Evolutionary conservation across 2,113 vertebrate species (phyloP).

Genomic region (Regulus satrapa): DNA sequence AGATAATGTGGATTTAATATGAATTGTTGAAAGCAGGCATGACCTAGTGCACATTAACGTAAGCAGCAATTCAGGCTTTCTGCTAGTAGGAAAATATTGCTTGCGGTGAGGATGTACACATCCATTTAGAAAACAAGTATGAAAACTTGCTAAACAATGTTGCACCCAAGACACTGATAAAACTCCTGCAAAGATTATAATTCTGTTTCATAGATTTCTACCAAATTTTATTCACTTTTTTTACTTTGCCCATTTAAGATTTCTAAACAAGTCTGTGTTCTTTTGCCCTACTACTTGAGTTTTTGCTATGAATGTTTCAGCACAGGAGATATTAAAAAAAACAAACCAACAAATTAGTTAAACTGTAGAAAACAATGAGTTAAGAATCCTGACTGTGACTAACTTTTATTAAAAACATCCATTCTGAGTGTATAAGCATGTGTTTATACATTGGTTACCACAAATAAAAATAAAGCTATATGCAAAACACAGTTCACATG

Average conservation of each 20-base stretch:
- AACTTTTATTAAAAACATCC: constrained; percentile 9
- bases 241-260: background rate
- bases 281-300: background rate
- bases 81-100: background rate
- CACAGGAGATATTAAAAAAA: background rate
- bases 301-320: background rate
- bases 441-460: background rate
- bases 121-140: background rate
- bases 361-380: background rate
- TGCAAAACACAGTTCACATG: background rate
- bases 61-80: background rate
- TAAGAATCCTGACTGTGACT: background rate
- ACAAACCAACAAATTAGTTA: background rate
- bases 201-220: background rate
- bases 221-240: background rate
- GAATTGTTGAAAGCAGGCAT: constrained; percentile 17
- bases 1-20: constrained; percentile 42
- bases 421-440: background rate
- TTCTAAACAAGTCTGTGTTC: background rate
- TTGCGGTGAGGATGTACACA: background rate
- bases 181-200: background rate
- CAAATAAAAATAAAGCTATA: constrained; percentile 1
- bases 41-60: background rate
- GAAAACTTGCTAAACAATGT: background rate
- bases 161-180: background rate